Conservation (phyloP, 1,140 invertebrate genomes). For the Drosophila prosaltans region DNA sequence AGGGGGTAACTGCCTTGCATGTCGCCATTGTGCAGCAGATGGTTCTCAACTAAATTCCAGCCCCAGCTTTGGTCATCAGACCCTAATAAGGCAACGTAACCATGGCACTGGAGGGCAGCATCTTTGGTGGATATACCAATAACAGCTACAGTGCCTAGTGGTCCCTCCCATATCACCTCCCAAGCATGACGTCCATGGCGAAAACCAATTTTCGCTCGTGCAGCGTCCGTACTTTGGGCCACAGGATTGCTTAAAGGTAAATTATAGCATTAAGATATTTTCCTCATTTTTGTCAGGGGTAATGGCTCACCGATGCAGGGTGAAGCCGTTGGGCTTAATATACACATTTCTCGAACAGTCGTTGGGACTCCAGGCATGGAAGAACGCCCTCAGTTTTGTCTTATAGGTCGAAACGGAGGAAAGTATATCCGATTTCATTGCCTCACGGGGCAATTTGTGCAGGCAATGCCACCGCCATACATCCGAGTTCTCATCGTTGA, state of each 20-base stretch:
- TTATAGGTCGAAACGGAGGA: slow-evolving; percentile 95
- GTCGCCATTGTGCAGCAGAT: slow-evolving; percentile 98
- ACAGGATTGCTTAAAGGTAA: slow-evolving; percentile 92
- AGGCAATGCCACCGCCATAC: slow-evolving; percentile 97
- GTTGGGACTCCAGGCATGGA: slow-evolving; percentile 98
- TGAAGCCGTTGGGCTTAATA: slow-evolving; percentile 98
- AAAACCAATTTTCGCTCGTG: slow-evolving; percentile 97
- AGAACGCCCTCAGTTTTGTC: slow-evolving; percentile 96
- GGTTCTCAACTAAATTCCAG: slow-evolving; percentile 99
- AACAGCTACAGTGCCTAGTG: slow-evolving; percentile 97
- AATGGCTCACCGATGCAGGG: slow-evolving; percentile 89
- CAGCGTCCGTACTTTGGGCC: slow-evolving; percentile 98
- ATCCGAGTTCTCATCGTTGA: slow-evolving; percentile 97
- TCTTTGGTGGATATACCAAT: slow-evolving; percentile 98
- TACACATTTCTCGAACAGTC: slow-evolving; percentile 99
- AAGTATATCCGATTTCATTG: slow-evolving; percentile 95
- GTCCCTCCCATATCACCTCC: slow-evolving; percentile 99
- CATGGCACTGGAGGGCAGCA: slow-evolving; percentile 94
- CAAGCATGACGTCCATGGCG: slow-evolving; percentile 96
- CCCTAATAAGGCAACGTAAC: slow-evolving; percentile 97
- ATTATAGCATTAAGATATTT: background rate
- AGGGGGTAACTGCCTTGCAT: slow-evolving; percentile 97
- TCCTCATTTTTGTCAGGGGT: slow-evolving; percentile 37
- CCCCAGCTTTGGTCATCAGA: slow-evolving; percentile 99
- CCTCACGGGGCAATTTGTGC: slow-evolving; percentile 93